Evolutionary conservation across 2,113 vertebrate genomes (phyloP).

Genomic region (Elaphurus davidianus): DNA sequence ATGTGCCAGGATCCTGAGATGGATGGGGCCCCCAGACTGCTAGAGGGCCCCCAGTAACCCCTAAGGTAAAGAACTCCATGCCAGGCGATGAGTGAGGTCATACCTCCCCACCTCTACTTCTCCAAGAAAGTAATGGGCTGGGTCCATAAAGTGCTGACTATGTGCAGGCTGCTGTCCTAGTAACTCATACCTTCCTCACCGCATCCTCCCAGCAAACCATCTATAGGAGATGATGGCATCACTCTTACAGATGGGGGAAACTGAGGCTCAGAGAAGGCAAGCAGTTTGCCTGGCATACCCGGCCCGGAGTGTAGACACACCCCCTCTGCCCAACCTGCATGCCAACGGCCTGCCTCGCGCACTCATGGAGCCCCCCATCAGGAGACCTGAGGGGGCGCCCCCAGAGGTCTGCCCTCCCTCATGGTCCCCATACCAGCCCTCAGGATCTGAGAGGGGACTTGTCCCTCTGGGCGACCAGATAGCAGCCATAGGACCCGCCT

Average conservation of each 20-base stretch:
- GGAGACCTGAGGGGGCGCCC: background rate
- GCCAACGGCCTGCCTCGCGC: accelerated
- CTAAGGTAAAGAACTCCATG: background rate
- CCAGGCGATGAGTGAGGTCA: background rate
- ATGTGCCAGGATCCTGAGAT: background rate
- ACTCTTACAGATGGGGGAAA: background rate
- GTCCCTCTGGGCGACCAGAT: background rate
- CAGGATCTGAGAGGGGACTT: background rate
- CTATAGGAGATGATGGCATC: accelerated
- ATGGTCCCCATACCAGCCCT: accelerated
- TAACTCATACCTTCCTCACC: background rate
- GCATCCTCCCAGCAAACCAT: background rate
- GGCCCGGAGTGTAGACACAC: accelerated
- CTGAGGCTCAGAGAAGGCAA: background rate
- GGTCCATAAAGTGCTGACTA: background rate
- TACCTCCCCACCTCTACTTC: background rate
- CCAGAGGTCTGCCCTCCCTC: background rate
- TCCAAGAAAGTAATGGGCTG: background rate
- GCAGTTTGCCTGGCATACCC: background rate
- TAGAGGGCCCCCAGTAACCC: background rate
- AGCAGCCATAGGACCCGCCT: background rate
- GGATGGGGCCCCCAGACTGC: background rate
- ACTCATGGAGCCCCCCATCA: accelerated
- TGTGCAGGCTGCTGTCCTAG: background rate
- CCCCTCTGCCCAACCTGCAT: background rate